These are phyloP conservation scores for Australoheros scitulus DNA, from an alignment of 2,113 vertebrate genomes.

Conservation along the genomic window DNA sequence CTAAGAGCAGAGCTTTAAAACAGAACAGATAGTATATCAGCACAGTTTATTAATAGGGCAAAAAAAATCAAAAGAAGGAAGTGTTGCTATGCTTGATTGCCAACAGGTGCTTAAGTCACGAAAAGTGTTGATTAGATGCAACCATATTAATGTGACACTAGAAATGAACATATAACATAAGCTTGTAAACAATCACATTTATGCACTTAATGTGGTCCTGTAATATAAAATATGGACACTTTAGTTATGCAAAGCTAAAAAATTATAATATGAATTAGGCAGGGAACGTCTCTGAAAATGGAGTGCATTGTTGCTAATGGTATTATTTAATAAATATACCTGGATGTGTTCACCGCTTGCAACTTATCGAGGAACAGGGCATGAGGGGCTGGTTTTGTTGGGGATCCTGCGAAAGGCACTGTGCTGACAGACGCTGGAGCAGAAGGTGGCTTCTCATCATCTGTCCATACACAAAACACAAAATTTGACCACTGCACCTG, in stretches of 20 bases:
- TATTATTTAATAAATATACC: slow-evolving; percentile 58
- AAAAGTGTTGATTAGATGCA: background rate
- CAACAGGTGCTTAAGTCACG: slow-evolving; percentile 4
- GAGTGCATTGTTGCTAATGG: background rate
- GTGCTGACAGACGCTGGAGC: slow-evolving; percentile 26
- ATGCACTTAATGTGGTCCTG: background rate
- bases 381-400: slow-evolving; percentile 58
- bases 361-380: slow-evolving; percentile 80
- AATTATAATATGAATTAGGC: background rate
- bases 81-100: slow-evolving; percentile 19
- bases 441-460: slow-evolving; percentile 76
- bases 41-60: slow-evolving; percentile 13
- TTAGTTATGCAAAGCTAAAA: background rate
- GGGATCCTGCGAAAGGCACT: slow-evolving; percentile 24
- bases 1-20: background rate
- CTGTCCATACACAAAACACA: slow-evolving; percentile 48
- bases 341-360: slow-evolving; percentile 82
- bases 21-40: background rate
- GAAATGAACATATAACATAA: background rate
- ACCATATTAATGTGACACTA: background rate
- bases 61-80: background rate
- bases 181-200: background rate
- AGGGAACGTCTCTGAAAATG: background rate
- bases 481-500: background rate
- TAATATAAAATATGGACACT: background rate